Evolutionary conservation across 2,113 vertebrate species (phyloP), one percentile per base, ranked within the genome.

Genomic region (Aegotheles bennettii): DNA sequence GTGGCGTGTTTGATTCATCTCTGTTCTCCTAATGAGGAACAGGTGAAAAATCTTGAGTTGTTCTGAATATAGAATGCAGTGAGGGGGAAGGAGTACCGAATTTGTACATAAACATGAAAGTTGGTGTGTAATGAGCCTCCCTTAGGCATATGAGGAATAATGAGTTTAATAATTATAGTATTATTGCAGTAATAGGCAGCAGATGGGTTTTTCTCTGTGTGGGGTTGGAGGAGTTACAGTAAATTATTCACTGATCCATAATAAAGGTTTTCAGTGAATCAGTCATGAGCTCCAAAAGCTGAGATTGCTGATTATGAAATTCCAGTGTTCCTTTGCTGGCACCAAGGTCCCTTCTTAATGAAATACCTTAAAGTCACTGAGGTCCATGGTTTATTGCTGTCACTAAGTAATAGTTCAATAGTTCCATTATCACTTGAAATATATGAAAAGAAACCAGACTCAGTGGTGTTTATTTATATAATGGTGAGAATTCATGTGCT

Each of bases 111-210:
- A 96, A 90, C 77, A 91, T 80, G 78, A 86, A 88, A 86, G 90
- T 78, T 81, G 59, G 59, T 93, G 89, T 85, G 56, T 89, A 93
- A 87, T 93, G 73, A 88, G 47, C 42, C 35, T 38, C 79, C 89
- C 56, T 79, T 40, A 81, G 88, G 93, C 89, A 86, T 42, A 43
- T 91, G 76, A 94, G 83, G 51, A 81, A 74, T 93, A 93, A 87
- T 50, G 74, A 95, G 86, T 91, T 96, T 90, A 86, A 92, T 91
- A 93, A 94, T 96, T 81, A 69, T 14, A 73, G 84, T 63, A 70
- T 94, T 94, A 91, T 70, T 93, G 75, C 94, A 81, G 47, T 94
- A 93, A 96, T 93, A 57, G 17, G 86, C 92, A 95, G 90, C 94
- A 96, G 94, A 95, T 93, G 94, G 91, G 47, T 70, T 95, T 92